phyloP scores from a whole-genome alignment of 2,797 vertebrate species.

The Garrulus glandarius region DNA sequence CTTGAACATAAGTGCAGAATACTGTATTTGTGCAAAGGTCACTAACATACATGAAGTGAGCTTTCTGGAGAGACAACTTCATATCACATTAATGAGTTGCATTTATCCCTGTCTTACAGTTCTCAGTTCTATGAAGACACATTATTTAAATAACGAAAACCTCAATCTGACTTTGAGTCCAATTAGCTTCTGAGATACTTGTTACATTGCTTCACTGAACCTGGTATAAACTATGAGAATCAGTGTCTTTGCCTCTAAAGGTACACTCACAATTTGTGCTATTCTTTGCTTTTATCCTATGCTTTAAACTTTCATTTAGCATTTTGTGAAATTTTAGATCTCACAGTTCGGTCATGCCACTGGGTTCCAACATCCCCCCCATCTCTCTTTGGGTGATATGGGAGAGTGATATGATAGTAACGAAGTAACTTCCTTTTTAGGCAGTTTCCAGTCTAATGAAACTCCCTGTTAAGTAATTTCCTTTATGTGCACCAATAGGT shows the following conservation, averaged over 20 bases:
- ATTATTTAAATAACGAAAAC: not conserved
- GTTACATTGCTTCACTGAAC: not conserved
- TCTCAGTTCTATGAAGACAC: not conserved
- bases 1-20: not conserved
- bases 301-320: not conserved
- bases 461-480: not conserved
- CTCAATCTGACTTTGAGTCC: not conserved
- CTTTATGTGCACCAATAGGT: not conserved
- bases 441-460: not conserved
- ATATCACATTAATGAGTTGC: not conserved
- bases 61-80: not conserved
- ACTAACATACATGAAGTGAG: not conserved
- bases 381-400: not conserved
- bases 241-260: not conserved
- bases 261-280: not conserved
- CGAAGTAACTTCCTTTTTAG: not conserved
- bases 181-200: not conserved
- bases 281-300: not conserved
- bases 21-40: not conserved
- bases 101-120: not conserved
- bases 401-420: not conserved
- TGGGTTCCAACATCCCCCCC: not conserved
- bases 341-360: not conserved
- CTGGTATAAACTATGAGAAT: not conserved
- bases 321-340: not conserved